phyloP scores from a whole-genome alignment of 2,888 invertebrate genomes.

The Melitaea athalia region DNA sequence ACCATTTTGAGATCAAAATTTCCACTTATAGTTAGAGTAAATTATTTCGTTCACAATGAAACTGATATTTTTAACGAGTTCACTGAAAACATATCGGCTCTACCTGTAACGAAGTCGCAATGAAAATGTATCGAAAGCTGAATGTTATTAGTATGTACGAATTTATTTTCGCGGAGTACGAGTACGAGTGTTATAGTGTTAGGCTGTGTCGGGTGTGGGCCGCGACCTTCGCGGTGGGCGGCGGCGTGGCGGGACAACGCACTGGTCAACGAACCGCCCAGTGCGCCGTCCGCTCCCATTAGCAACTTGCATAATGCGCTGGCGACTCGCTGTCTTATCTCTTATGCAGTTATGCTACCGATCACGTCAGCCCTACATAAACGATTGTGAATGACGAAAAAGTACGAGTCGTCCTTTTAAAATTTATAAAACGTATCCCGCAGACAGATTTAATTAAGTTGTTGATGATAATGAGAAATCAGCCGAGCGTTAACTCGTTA shows the following conservation, averaged over 20 bases:
- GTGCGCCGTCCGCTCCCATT: slow-evolving; percentile 56
- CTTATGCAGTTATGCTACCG: slow-evolving; percentile 59
- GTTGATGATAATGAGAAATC: slow-evolving; percentile 61
- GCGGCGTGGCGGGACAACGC: slow-evolving; percentile 72
- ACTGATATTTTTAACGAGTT: slow-evolving; percentile 70
- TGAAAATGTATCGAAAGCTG: slow-evolving; percentile 59
- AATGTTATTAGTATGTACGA: not conserved
- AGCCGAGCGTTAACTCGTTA: slow-evolving; percentile 58
- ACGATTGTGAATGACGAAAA: slow-evolving; percentile 41
- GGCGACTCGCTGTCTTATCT: slow-evolving; percentile 58
- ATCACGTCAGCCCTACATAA: slow-evolving; percentile 48
- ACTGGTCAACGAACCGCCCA: slow-evolving; percentile 81
- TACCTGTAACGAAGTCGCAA: slow-evolving; percentile 59
- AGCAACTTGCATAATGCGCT: slow-evolving; percentile 74
- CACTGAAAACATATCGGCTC: slow-evolving; percentile 79
- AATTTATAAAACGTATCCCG: slow-evolving; percentile 48
- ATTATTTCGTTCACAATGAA: slow-evolving; percentile 63
- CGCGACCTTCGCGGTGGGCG: slow-evolving; percentile 80
- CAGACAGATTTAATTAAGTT: slow-evolving; percentile 51
- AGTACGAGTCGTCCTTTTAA: slow-evolving; percentile 39
- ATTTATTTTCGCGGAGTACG: not conserved
- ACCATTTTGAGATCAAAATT: slow-evolving; percentile 83
- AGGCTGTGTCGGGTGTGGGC: slow-evolving; percentile 59
- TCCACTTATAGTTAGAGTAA: slow-evolving; percentile 59
- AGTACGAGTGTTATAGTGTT: slow-evolving; percentile 19